Evolutionary conservation across 2,888 invertebrate species (phyloP).

Genomic region (Chouioia cunea): DNA sequence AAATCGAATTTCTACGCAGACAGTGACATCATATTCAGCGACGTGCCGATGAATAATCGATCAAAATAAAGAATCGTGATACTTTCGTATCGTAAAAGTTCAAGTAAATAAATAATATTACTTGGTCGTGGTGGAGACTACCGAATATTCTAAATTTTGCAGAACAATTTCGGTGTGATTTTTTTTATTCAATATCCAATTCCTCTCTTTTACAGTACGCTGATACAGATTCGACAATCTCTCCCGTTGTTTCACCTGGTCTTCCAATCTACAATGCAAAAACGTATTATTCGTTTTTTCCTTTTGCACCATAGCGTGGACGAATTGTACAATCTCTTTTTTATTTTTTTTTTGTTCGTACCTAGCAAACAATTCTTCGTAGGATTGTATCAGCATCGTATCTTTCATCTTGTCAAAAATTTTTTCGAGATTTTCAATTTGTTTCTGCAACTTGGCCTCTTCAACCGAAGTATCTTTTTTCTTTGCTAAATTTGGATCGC

Average conservation of each 20-base stretch:
- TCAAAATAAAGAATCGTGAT: background rate
- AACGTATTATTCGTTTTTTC: background rate
- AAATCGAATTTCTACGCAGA: too few relatives aligned
- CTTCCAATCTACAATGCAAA: slow-evolving; percentile 67
- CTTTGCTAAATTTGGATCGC: slow-evolving; percentile 49
- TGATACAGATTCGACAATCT: slow-evolving; percentile 69
- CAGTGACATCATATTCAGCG: too few relatives aligned
- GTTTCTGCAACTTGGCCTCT: slow-evolving; percentile 59
- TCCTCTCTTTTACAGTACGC: slow-evolving; percentile 69
- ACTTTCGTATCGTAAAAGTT: background rate
- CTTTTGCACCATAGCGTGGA: background rate
- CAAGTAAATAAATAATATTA: slow-evolving; percentile 48
- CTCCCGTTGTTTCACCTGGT: slow-evolving; percentile 71
- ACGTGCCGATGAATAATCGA: slow-evolving; percentile 53
- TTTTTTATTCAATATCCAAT: slow-evolving; percentile 70
- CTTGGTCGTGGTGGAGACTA: slow-evolving; percentile 58
- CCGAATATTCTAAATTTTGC: slow-evolving; percentile 69
- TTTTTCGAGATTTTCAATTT: slow-evolving; percentile 65
- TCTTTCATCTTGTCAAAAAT: slow-evolving; percentile 67
- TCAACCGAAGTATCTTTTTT: slow-evolving; percentile 45
- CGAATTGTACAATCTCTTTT: background rate
- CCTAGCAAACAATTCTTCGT: slow-evolving; percentile 69
- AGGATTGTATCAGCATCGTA: slow-evolving; percentile 66
- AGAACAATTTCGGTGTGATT: slow-evolving; percentile 71
- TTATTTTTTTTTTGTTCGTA: slow-evolving; percentile 49